Evolutionary conservation across 1,140 invertebrate genomes (phyloP).

Genomic region (Mya arenaria): DNA sequence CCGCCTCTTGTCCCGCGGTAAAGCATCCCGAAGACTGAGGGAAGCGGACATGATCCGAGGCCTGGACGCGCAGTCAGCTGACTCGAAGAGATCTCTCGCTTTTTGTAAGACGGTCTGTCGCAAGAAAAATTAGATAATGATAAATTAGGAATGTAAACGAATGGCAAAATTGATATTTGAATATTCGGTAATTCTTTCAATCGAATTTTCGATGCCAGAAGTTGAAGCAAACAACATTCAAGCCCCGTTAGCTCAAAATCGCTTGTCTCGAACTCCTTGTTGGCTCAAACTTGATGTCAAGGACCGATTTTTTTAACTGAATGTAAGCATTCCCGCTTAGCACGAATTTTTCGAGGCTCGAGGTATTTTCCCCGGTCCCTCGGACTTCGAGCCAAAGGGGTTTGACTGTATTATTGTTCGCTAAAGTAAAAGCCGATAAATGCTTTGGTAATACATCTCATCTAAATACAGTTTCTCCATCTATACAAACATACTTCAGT

Average conservation of each 20-base stretch:
- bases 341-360: too few relatives aligned
- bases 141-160: neutral
- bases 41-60: constrained; percentile 31
- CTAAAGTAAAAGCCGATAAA: too few relatives aligned
- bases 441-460: too few relatives aligned
- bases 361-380: too few relatives aligned
- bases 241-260: neutral
- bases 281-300: too few relatives aligned
- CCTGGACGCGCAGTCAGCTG: neutral
- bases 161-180: neutral
- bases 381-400: too few relatives aligned
- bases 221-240: neutral
- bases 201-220: neutral
- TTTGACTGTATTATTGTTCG: too few relatives aligned
- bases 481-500: too few relatives aligned
- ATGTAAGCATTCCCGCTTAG: too few relatives aligned
- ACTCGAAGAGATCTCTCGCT: neutral
- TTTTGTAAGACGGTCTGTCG: neutral
- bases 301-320: too few relatives aligned
- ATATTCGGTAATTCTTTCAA: neutral
- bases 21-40: neutral
- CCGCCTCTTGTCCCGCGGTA: constrained; percentile 11
- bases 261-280: neutral
- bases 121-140: neutral
- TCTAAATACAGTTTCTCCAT: too few relatives aligned